Evolutionary conservation across 2,113 vertebrate genomes (phyloP), one percentile per base, ranked within the genome.

Genomic region (Steatornis caripensis): DNA sequence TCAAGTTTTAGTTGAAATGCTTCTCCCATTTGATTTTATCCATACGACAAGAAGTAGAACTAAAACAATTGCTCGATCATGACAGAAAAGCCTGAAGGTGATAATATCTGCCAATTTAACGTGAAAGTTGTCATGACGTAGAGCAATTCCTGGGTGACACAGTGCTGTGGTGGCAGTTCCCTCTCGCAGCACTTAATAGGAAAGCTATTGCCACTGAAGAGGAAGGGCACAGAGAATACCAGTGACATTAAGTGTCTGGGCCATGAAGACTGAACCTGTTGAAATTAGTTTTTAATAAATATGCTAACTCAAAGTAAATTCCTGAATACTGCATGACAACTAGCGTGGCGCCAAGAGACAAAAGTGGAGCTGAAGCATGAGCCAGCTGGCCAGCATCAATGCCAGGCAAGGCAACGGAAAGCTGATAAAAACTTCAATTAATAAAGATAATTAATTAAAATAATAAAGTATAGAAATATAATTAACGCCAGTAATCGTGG

Each of bases 361-460:
- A 57, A 86, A 93, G 46, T 11, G 20, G 83, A 87, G 57, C 58
- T 49, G n/a, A 58, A 80, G 24, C 9, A 26, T 30, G 36, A 89
- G 51, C 83, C 83, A 92, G 88, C 49, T 80, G 71, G 49, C 54
- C 83, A 65, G 23, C 34, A 79, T 4, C 71, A 57, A 27, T 20
- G 12, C 48, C 41, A 85, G 46, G 36, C 5, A 3, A 89, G 43
- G 37, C 37, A 66, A 53, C 4, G 11, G 21, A 69, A 65, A 81
- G 41, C 34, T 66, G 76, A 90, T 46, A 84, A 72, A 96, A 86
- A 16, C 30, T 6, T 36, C 39, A 7, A 80, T 71, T 93, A 90
- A 69, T 92, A 57, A 79, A 83, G 48, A 32, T 18, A 91, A 89
- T 90, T 94, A 90, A 84, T 95, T 87, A 75, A 85, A 94, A 83